Conservation (phyloP, 2,888 invertebrate species). For the Epistrophella euchroma region DNA sequence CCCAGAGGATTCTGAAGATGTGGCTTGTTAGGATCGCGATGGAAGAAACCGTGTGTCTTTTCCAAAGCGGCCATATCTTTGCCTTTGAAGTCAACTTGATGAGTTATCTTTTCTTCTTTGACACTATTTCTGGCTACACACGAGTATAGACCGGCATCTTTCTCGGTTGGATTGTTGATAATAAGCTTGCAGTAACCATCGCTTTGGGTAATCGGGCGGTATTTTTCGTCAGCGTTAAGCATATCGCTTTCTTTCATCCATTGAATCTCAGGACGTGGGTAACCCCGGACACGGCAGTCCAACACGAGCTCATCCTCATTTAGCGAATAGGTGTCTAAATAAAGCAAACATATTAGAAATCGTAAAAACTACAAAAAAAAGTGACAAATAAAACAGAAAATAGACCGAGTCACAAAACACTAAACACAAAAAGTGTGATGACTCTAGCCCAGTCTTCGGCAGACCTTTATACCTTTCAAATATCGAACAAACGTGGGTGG, state of each 20-base stretch:
- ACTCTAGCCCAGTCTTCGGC: slow-evolving; percentile 29
- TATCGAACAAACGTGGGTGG: slow-evolving; percentile 90
- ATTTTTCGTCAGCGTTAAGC: slow-evolving; percentile 85
- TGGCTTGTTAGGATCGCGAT: slow-evolving; percentile 86
- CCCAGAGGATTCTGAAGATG: slow-evolving; percentile 88
- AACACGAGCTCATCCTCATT: slow-evolving; percentile 90
- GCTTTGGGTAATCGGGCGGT: slow-evolving; percentile 87
- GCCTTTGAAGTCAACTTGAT: slow-evolving; percentile 88
- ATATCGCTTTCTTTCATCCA: slow-evolving; percentile 90
- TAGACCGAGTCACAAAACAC: slow-evolving; percentile 68
- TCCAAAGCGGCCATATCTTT: slow-evolving; percentile 83
- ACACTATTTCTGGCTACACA: slow-evolving; percentile 90
- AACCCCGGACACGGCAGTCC: slow-evolving; percentile 91
- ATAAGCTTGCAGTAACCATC: slow-evolving; percentile 90
- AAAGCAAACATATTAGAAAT: slow-evolving; percentile 12
- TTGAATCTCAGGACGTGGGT: slow-evolving; percentile 89
- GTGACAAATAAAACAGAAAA: slow-evolving; percentile 48
- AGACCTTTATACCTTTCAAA: slow-evolving; percentile 86
- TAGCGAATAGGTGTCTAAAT: slow-evolving; percentile 88
- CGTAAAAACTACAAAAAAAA: not conserved
- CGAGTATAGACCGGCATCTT: slow-evolving; percentile 90
- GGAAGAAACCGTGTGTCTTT: slow-evolving; percentile 83
- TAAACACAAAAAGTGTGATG: slow-evolving; percentile 53
- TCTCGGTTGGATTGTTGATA: slow-evolving; percentile 87
- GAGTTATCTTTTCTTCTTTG: slow-evolving; percentile 90